Conservation (phyloP, 2,113 vertebrate species). For the western clawed frog (Xenopus tropicalis) region DNA sequence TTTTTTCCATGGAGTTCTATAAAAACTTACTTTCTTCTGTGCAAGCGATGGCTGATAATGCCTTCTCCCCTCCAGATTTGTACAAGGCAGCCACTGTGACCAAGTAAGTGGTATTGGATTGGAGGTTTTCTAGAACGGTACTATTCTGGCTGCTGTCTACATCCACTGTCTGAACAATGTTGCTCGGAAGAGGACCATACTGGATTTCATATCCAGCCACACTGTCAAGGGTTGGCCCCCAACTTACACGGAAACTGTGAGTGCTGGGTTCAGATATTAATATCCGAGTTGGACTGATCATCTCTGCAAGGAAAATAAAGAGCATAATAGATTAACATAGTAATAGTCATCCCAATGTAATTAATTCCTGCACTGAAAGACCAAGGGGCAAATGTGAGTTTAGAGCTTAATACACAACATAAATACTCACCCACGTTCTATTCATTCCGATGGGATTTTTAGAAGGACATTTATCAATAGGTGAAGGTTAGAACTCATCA, state of each 20-base stretch:
- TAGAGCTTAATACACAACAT: no score
- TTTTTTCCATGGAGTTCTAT: no score
- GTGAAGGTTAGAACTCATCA: no score
- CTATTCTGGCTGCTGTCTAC: conserved; percentile 68
- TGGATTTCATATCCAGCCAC: conserved; percentile 73
- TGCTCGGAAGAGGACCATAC: conserved; percentile 74
- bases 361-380: no score
- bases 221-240: conserved; percentile 70
- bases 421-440: no score
- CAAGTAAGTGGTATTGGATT: conserved; percentile 82
- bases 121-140: conserved; percentile 75
- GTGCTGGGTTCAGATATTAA: conserved; percentile 71
- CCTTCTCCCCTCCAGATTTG: conserved; percentile 74
- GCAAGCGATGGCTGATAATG: conserved; percentile 86
- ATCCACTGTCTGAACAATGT: conserved; percentile 58
- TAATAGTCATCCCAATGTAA: no score
- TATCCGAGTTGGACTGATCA: conserved; percentile 70
- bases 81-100: conserved; percentile 81
- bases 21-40: conserved; percentile 72
- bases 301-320: conserved; percentile 49
- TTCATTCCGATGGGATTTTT: no score
- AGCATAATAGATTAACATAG: fast-evolving
- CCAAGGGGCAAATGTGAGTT: no score
- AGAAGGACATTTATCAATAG: no score
- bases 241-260: conserved; percentile 79